These are phyloP conservation scores for Dromococcyx pavoninus DNA, from an alignment of 2,797 vertebrate genomes.

Conservation along the genomic window DNA sequence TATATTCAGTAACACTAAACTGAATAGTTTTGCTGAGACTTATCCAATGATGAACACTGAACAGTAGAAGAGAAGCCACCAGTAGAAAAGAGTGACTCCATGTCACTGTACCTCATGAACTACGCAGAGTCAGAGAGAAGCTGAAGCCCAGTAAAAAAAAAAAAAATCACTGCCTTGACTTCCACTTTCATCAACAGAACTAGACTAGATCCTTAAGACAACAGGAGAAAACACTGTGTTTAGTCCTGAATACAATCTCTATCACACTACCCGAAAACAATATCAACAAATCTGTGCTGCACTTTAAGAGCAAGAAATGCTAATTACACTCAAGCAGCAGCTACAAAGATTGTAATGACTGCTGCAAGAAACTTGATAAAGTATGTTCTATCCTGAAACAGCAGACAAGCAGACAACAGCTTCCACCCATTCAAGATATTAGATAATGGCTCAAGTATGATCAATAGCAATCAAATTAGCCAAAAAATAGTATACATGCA, in stretches of 20 bases:
- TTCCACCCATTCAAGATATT: not conserved
- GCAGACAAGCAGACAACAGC: not conserved
- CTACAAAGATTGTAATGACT: not conserved
- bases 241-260: not conserved
- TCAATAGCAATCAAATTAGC: conserved; percentile 32
- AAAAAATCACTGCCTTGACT: not conserved
- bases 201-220: not conserved
- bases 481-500: not conserved
- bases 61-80: not conserved
- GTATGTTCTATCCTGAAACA: not conserved
- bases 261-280: not conserved
- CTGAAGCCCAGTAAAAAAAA: not conserved
- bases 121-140: rapidly evolving
- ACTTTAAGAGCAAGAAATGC: not conserved
- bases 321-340: not conserved
- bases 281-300: not conserved
- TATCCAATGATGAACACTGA: not conserved
- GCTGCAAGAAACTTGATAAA: not conserved
- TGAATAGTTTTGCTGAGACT: not conserved
- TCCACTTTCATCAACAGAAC: not conserved
- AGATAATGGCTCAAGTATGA: conserved; percentile 10
- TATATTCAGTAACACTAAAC: not conserved
- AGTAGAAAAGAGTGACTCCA: not conserved
- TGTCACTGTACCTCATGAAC: not conserved
- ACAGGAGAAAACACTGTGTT: not conserved